Percentiles rank a stretch among this genome's conserved stretches.
Conservation (phyloP, 1,140 invertebrate genomes). For the Diploscapter pachys region DNA sequence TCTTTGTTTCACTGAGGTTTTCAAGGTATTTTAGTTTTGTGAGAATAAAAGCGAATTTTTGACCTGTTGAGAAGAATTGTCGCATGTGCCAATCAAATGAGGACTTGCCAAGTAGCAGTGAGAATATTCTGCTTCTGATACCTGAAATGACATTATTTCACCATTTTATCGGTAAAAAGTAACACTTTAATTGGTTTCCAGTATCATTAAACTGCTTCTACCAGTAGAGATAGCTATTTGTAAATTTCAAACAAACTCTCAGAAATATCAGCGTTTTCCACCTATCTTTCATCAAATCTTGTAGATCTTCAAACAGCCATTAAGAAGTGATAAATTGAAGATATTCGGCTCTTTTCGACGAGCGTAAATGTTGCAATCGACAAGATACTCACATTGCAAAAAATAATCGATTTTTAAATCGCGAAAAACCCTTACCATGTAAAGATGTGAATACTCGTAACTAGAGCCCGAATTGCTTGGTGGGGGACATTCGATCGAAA, state of each 20-base stretch:
- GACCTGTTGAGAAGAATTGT: conserved; percentile 5
- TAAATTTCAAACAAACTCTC: conserved; percentile 2
- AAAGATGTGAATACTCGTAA: conserved; percentile 30
- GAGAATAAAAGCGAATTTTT: no score
- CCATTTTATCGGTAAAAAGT: background rate
- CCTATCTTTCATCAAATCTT: background rate
- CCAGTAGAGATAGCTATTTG: background rate
- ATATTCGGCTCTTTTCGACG: background rate
- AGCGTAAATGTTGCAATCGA: background rate
- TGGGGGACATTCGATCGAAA: conserved; percentile 24
- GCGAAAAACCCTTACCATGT: conserved; percentile 15
- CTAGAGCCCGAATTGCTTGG: conserved; percentile 1
- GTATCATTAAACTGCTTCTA: background rate
- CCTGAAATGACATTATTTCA: conserved; percentile 8
- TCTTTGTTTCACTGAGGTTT: background rate
- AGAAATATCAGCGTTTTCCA: background rate
- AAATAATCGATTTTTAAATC: background rate
- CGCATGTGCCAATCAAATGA: conserved; percentile 19
- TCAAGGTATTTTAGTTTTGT: background rate
- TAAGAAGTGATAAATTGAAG: background rate
- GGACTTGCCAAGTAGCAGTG: conserved; percentile 23
- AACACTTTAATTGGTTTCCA: background rate
- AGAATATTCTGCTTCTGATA: conserved; percentile 27
- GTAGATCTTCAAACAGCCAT: background rate
- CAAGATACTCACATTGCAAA: background rate